A percentile compares a stretch with the other conserved stretches of the same genome.
Conservation (phyloP, 2,797 vertebrate species). For the Manis crassicaudata region DNA sequence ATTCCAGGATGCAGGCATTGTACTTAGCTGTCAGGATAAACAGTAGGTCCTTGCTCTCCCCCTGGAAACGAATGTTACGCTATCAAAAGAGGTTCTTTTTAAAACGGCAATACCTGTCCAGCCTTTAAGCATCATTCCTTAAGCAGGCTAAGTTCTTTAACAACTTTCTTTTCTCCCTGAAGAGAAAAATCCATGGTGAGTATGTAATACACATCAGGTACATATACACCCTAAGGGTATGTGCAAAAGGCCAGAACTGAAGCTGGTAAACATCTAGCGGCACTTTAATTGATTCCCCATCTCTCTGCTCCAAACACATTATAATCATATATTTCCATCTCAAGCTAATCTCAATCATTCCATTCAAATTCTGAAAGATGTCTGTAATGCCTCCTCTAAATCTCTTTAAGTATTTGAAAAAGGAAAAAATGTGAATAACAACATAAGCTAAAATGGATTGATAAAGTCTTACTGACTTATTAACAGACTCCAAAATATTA, state of each 20-base stretch:
- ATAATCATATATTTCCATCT: not conserved
- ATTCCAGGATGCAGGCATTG: conserved; percentile 98
- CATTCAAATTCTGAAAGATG: conserved; percentile 39
- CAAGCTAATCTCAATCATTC: not conserved
- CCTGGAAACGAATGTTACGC: conserved; percentile 83
- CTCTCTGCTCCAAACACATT: not conserved
- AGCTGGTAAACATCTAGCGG: conserved; percentile 36
- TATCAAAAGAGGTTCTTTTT: conserved; percentile 28
- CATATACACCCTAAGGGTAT: not conserved
- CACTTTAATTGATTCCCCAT: not conserved
- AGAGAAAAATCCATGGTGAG: not conserved
- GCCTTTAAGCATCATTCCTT: not conserved
- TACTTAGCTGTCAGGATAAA: conserved; percentile 99
- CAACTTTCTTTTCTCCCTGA: not conserved
- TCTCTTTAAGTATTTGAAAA: not conserved
- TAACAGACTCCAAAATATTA: not conserved
- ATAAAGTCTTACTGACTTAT: conserved; percentile 20
- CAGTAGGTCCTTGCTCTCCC: conserved; percentile 97
- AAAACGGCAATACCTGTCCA: conserved; percentile 5
- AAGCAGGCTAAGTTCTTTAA: not conserved
- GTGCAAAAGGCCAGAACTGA: conserved; percentile 8
- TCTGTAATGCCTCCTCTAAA: not conserved
- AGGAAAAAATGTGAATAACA: not conserved
- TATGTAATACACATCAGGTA: not conserved
- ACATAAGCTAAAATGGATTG: not conserved